Evolutionary conservation across 2,888 invertebrate species (phyloP).

Genomic region (Sesia bembeciformis): DNA sequence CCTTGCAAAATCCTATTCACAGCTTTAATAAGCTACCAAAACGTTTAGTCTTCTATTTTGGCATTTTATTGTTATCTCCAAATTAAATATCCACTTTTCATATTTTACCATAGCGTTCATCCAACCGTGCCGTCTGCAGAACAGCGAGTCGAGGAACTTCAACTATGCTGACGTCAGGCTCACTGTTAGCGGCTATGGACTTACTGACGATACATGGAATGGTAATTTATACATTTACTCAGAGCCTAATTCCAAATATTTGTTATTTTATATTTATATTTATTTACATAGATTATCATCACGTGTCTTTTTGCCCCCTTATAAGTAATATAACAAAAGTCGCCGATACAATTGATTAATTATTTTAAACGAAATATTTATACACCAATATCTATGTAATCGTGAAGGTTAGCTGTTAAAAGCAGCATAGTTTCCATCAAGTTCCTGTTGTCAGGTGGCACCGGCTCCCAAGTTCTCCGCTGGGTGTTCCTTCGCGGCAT

Average conservation of each 20-base stretch:
- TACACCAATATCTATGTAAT: too few species aligned
- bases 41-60: not conserved
- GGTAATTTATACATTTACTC: slow-evolving; percentile 16
- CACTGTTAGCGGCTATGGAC: slow-evolving; percentile 48
- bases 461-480: slow-evolving; percentile 47
- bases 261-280: too few species aligned
- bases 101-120: slow-evolving; percentile 23
- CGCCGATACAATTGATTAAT: too few species aligned
- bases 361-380: too few species aligned
- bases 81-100: not conserved
- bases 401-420: too few species aligned
- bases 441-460: slow-evolving; percentile 22
- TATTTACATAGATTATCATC: too few species aligned
- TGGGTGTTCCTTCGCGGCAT: slow-evolving; percentile 58
- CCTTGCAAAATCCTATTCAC: too few species aligned
- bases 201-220: slow-evolving; percentile 38
- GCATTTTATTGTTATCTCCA: not conserved
- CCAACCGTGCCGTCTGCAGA: slow-evolving; percentile 48
- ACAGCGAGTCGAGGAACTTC: slow-evolving; percentile 29
- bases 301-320: too few species aligned
- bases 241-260: too few species aligned
- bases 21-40: too few species aligned
- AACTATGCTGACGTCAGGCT: slow-evolving; percentile 30
- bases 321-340: too few species aligned
- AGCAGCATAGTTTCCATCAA: too few species aligned